These are phyloP conservation scores for Hirtodrosophila histrioides DNA, from an alignment of 2,888 invertebrate genomes.

Conservation along the genomic window DNA sequence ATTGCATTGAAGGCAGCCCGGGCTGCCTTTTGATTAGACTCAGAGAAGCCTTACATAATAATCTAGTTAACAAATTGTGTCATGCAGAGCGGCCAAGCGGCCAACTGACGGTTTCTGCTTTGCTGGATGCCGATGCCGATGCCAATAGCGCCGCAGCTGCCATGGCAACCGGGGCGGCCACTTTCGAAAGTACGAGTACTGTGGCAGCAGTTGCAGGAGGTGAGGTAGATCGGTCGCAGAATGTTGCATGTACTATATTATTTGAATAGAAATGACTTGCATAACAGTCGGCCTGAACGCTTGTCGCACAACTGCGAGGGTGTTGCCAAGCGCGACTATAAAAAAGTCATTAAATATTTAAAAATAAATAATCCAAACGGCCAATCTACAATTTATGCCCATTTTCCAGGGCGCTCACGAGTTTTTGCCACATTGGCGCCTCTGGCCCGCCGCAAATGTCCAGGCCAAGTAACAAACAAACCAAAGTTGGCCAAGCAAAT, in stretches of 20 bases:
- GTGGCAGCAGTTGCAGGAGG: slow-evolving; percentile 23
- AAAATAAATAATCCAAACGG: slow-evolving; percentile 69
- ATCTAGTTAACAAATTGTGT: slow-evolving; percentile 77
- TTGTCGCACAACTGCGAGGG: slow-evolving; percentile 64
- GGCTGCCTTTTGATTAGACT: slow-evolving; percentile 60
- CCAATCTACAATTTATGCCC: slow-evolving; percentile 62
- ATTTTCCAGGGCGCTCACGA: slow-evolving; percentile 58
- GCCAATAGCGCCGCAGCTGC: slow-evolving; percentile 35
- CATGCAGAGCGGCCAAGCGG: slow-evolving; percentile 62
- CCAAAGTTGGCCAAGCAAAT: slow-evolving; percentile 25
- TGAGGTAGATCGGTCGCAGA: slow-evolving; percentile 26
- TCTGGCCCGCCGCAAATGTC: slow-evolving; percentile 28
- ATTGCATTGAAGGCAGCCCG: slow-evolving; percentile 15
- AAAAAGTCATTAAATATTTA: slow-evolving; percentile 73
- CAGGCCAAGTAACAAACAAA: slow-evolving; percentile 11
- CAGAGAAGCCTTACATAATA: slow-evolving; percentile 69
- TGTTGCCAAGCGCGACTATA: slow-evolving; percentile 60
- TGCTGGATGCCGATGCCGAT: slow-evolving; percentile 21
- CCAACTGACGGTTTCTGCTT: slow-evolving; percentile 45
- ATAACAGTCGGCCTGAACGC: slow-evolving; percentile 29
- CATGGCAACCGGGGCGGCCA: slow-evolving; percentile 49
- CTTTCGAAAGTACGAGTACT: slow-evolving; percentile 66
- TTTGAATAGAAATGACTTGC: slow-evolving; percentile 55
- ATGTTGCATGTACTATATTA: slow-evolving; percentile 25
- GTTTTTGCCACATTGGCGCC: slow-evolving; percentile 59